These are phyloP conservation scores for Sarotherodon lohbergeri DNA, from an alignment of 2,113 vertebrate genomes.

Conservation along the genomic window DNA sequence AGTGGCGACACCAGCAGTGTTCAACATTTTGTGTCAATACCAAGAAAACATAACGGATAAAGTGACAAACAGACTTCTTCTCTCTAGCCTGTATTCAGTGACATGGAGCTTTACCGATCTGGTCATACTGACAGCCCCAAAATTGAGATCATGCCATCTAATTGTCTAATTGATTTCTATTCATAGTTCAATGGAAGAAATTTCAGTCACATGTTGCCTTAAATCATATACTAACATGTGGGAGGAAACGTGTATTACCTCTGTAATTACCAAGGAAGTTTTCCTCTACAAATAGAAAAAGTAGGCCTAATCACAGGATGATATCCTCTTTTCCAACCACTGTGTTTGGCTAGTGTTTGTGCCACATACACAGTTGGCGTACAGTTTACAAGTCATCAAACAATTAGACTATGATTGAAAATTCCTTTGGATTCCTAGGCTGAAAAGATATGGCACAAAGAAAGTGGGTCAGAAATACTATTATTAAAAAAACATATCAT, in stretches of 20 bases:
- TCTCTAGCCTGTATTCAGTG: not conserved
- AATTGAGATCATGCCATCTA: not conserved
- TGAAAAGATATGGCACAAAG: not conserved
- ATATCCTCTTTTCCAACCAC: slow-evolving; percentile 28
- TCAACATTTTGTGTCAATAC: not conserved
- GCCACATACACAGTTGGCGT: not conserved
- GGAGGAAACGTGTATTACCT: not conserved
- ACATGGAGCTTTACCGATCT: not conserved
- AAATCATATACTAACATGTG: not conserved
- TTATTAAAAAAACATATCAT: not conserved
- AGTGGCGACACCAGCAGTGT: slow-evolving; percentile 6
- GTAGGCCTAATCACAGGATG: slow-evolving; percentile 4
- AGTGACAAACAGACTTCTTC: not conserved
- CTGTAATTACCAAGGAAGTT: slow-evolving; percentile 40
- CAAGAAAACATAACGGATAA: not conserved
- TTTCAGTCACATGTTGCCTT: not conserved
- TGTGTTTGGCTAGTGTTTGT: not conserved
- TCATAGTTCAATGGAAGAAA: not conserved
- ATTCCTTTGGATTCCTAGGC: not conserved
- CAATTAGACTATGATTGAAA: not conserved
- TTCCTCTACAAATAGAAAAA: slow-evolving; percentile 27
- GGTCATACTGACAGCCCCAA: not conserved
- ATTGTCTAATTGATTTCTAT: not conserved
- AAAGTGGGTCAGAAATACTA: not conserved
- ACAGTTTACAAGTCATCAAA: not conserved